These are phyloP conservation scores for Timema cristinae DNA, from an alignment of 2,888 invertebrate species.

Conservation along the genomic window DNA sequence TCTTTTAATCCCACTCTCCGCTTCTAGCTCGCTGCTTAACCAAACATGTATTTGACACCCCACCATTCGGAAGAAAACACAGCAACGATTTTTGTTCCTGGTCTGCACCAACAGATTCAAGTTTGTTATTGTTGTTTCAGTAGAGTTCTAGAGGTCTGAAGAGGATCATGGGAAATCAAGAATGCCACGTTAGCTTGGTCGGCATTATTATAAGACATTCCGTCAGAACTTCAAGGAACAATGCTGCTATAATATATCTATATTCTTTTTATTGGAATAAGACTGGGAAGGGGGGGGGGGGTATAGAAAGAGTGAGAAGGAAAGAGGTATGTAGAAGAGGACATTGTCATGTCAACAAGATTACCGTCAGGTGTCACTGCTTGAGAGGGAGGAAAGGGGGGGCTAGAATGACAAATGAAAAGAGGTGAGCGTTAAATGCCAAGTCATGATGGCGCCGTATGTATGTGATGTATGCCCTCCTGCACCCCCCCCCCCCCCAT, in stretches of 20 bases:
- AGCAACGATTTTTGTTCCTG: no score
- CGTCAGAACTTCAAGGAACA: slow-evolving; percentile 21
- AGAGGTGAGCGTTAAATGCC: slow-evolving; percentile 16
- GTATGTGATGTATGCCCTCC: slow-evolving; percentile 15
- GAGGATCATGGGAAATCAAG: no score
- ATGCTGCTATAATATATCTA: slow-evolving; percentile 11
- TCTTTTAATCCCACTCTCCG: no score
- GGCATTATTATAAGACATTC: slow-evolving; percentile 23
- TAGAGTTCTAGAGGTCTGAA: no score
- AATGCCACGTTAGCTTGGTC: background rate
- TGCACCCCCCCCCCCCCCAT: background rate
- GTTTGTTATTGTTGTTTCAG: no score
- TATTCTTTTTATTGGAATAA: background rate
- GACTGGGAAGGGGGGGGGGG: background rate
- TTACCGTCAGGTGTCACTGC: slow-evolving; percentile 27
- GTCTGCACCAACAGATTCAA: no score
- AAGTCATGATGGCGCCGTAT: slow-evolving; percentile 24
- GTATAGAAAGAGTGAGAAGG: no score
- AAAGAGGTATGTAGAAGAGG: slow-evolving; percentile 18
- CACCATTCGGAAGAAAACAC: no score
- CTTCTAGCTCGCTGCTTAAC: no score
- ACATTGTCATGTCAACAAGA: slow-evolving; percentile 29
- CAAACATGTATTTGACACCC: no score
- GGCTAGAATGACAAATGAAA: slow-evolving; percentile 26
- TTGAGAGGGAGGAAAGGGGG: background rate